Conservation (phyloP, 2,888 invertebrate species). For the Podotricha telesiphe region DNA sequence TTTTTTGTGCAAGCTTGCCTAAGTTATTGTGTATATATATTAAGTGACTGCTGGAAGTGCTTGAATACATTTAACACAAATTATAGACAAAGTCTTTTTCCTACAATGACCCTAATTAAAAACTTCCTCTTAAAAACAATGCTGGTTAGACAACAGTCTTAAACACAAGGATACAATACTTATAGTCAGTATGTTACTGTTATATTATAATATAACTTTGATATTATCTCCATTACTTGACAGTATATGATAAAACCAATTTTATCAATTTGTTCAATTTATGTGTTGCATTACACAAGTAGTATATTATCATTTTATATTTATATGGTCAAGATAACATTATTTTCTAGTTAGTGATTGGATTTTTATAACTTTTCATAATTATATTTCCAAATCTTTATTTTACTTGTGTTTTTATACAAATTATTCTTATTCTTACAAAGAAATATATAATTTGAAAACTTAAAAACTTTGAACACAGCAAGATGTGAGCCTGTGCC, state of each 20-base stretch:
- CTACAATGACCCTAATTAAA: conserved; percentile 22
- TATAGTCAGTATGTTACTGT: too few relatives aligned
- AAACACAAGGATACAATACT: conserved; percentile 1
- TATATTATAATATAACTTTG: neutral
- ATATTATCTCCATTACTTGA: conserved; percentile 1
- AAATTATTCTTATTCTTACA: neutral
- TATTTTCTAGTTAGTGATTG: neutral
- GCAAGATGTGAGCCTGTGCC: too few relatives aligned
- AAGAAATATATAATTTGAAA: neutral
- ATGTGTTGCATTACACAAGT: neutral
- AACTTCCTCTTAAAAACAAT: conserved; percentile 24
- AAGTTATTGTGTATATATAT: neutral
- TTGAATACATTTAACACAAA: conserved; percentile 1
- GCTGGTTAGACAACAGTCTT: conserved; percentile 6
- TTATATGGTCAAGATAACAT: neutral
- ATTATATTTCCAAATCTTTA: neutral
- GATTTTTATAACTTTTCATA: neutral
- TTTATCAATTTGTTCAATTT: neutral
- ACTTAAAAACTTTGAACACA: too few relatives aligned
- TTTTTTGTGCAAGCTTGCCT: neutral
- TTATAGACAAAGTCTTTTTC: conserved; percentile 22
- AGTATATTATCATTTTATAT: conserved; percentile 1
- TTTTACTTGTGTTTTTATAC: too few relatives aligned
- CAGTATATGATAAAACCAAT: neutral
- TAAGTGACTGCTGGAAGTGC: neutral